These are phyloP conservation scores for Festucalex cinctus DNA, from an alignment of 2,113 vertebrate genomes.

Conservation along the genomic window DNA sequence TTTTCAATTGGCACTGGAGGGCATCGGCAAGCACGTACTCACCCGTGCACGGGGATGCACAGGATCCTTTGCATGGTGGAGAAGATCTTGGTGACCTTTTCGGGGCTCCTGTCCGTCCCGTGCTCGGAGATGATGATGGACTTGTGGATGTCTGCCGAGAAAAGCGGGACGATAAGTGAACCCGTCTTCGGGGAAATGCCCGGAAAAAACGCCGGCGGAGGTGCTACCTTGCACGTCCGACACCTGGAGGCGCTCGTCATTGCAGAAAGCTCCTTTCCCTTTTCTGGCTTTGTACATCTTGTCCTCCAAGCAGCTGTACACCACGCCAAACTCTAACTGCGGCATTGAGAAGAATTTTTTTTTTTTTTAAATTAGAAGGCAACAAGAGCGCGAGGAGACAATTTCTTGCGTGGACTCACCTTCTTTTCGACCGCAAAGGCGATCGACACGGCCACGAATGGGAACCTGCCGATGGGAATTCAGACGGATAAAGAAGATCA, in stretches of 20 bases:
- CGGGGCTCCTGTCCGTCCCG: conserved; percentile 79
- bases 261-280: conserved; percentile 88
- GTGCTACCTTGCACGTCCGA: conserved; percentile 87
- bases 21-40: conserved; percentile 32
- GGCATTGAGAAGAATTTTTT: too few species aligned
- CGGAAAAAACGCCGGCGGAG: too few species aligned
- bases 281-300: conserved; percentile 92
- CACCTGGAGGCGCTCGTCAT: conserved; percentile 81
- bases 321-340: conserved; percentile 91
- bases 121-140: conserved; percentile 86
- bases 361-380: too few species aligned
- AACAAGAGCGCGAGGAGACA: too few species aligned
- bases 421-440: conserved; percentile 91
- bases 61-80: conserved; percentile 87
- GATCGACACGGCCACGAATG: conserved; percentile 94
- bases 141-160: conserved; percentile 81
- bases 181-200: too few species aligned
- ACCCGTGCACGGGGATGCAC: conserved; percentile 86
- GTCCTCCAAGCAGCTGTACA: conserved; percentile 93
- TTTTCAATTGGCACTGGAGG: not conserved
- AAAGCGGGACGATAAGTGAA: not conserved
- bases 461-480: conserved; percentile 72
- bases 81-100: conserved; percentile 78
- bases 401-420: conserved; percentile 56
- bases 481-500: too few species aligned